phyloP scores from a whole-genome alignment of 2,113 vertebrate species.

The Indicator indicator region DNA sequence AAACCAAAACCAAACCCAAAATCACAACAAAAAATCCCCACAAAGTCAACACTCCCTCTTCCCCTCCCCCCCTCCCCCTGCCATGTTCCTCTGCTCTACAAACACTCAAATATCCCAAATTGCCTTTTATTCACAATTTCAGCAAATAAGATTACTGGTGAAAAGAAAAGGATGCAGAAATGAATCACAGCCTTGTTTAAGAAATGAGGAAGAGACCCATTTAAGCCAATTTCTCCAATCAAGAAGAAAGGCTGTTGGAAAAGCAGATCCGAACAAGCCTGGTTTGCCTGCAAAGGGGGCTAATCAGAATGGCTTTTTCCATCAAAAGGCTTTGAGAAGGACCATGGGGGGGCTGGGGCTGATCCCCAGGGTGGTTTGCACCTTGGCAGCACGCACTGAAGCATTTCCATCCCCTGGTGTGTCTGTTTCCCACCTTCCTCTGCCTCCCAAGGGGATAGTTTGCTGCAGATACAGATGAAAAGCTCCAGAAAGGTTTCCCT shows the following conservation, averaged over 20 bases:
- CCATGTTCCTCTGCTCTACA: neutral
- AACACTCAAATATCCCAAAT: neutral
- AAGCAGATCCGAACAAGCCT: constrained; percentile 30
- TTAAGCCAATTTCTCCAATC: constrained; percentile 44
- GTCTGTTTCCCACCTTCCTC: neutral
- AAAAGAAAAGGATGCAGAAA: constrained; percentile 2
- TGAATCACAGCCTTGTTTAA: neutral
- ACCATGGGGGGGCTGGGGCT: neutral
- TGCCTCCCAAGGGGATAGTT: neutral
- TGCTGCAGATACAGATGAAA: neutral
- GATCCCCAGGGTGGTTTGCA: neutral
- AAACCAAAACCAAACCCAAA: no score
- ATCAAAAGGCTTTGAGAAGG: neutral
- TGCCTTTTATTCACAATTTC: neutral
- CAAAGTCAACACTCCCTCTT: no score
- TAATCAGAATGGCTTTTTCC: neutral
- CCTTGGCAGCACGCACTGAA: neutral
- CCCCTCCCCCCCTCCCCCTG: neutral
- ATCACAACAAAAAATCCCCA: no score
- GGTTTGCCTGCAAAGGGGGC: neutral
- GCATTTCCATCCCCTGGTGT: neutral
- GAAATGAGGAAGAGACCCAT: neutral
- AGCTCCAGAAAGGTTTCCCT: neutral
- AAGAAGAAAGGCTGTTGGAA: constrained; percentile 30
- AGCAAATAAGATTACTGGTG: neutral